These are phyloP conservation scores for Tromatobia lineatoria DNA, from an alignment of 2,888 invertebrate genomes.

Conservation along the genomic window DNA sequence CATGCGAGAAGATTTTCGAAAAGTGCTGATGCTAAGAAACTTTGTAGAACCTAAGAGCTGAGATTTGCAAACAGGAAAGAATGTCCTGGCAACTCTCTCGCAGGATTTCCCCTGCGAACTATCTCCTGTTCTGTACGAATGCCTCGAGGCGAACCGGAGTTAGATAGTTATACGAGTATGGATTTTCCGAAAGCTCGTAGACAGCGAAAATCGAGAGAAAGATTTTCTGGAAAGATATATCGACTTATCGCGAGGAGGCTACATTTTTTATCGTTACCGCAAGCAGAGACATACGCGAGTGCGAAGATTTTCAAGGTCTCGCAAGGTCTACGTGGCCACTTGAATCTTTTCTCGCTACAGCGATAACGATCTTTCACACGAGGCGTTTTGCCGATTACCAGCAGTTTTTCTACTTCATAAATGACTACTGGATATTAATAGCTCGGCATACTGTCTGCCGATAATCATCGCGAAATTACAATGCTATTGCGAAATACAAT, in stretches of 20 bases:
- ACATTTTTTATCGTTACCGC: slow-evolving; percentile 24
- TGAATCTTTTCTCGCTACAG: neutral
- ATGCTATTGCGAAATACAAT: neutral
- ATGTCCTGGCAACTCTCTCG: slow-evolving; percentile 2
- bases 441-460: neutral
- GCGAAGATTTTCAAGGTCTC: neutral
- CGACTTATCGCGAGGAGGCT: neutral
- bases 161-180: neutral
- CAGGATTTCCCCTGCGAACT: neutral
- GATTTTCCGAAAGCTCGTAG: neutral
- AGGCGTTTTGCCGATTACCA: neutral
- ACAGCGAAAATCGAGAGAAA: neutral
- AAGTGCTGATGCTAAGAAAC: neutral
- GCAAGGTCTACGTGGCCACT: slow-evolving; percentile 8
- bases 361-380: slow-evolving; percentile 22
- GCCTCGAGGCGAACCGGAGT: neutral
- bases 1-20: neutral
- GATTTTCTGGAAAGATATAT: neutral
- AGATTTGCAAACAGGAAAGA: neutral
- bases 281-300: neutral
- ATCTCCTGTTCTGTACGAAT: neutral
- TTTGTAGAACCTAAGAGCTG: neutral
- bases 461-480: neutral
- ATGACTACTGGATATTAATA: slow-evolving; percentile 12
- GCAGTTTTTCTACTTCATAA: slow-evolving; percentile 12